A percentile compares a stretch with the other conserved stretches of the same genome.
Conservation (phyloP, 1,140 invertebrate genomes). For the Galleria mellonella region DNA sequence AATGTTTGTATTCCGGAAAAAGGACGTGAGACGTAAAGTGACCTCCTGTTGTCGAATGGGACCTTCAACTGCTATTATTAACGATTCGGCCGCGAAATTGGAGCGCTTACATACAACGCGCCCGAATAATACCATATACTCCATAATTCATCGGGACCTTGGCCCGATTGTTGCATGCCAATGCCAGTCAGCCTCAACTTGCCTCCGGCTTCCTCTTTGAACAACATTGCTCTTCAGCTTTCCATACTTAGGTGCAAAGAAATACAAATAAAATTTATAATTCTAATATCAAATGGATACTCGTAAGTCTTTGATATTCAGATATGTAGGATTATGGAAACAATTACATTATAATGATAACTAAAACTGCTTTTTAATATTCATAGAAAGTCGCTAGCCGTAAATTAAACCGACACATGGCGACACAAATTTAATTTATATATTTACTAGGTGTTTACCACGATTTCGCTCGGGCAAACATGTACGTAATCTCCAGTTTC, state of each 20-base stretch:
- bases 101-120: constrained; percentile 58
- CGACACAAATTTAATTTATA: too few species aligned
- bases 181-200: background rate
- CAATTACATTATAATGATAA: too few species aligned
- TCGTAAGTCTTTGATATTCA: too few species aligned
- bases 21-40: constrained; percentile 32
- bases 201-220: background rate
- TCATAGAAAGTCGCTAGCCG: too few species aligned
- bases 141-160: constrained; percentile 70
- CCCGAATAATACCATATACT: constrained; percentile 68
- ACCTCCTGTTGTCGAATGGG: constrained; percentile 51
- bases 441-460: too few species aligned
- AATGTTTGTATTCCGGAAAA: constrained; percentile 33
- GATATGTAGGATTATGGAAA: too few species aligned
- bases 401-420: too few species aligned
- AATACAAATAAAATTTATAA: too few species aligned
- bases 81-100: constrained; percentile 61
- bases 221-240: background rate
- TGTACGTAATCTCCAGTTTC: too few species aligned
- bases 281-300: too few species aligned
- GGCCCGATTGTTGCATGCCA: constrained; percentile 50
- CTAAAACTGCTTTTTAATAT: too few species aligned
- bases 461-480: too few species aligned
- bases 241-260: background rate
- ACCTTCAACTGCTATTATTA: constrained; percentile 65